phyloP scores from a whole-genome alignment of 2,888 invertebrate species.

The Dorcus parallelipipedus region DNA sequence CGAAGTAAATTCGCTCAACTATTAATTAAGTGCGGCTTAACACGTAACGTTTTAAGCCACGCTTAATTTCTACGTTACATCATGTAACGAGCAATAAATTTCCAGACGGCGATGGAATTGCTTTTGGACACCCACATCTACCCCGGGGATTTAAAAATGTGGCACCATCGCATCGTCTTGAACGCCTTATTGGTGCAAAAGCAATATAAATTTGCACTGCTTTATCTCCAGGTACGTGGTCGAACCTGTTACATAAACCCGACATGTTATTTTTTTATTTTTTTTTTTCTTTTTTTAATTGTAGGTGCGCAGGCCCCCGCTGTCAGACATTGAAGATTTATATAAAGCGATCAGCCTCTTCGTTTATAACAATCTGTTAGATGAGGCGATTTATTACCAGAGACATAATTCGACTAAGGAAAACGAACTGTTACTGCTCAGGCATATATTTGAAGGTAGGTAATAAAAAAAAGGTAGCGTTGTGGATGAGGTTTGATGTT shows the following conservation, averaged over 20 bases:
- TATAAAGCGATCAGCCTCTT: constrained; percentile 60
- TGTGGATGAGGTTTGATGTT: neutral
- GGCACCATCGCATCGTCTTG: constrained; percentile 72
- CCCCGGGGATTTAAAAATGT: constrained; percentile 56
- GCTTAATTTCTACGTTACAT: too few species aligned
- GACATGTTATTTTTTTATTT: too few species aligned
- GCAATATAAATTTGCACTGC: constrained; percentile 66
- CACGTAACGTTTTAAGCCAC: too few species aligned
- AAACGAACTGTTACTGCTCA: constrained; percentile 52
- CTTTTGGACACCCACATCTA: constrained; percentile 61
- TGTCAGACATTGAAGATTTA: constrained; percentile 46
- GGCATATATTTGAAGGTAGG: constrained; percentile 63
- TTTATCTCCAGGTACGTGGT: constrained; percentile 59
- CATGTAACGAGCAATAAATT: constrained; percentile 12
- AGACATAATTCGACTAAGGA: constrained; percentile 54
- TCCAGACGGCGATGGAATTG: constrained; percentile 63
- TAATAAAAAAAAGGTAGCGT: constrained; percentile 2
- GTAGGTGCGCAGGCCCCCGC: constrained; percentile 46
- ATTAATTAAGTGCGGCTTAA: too few species aligned
- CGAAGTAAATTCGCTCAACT: constrained; percentile 55
- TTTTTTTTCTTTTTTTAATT: constrained; percentile 18
- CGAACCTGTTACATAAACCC: neutral
- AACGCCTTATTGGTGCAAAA: constrained; percentile 65
- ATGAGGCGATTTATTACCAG: constrained; percentile 65
- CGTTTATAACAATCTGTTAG: constrained; percentile 60